A percentile compares a stretch with the other conserved stretches of the same genome.
phyloP scores from a whole-genome alignment of 1,140 invertebrate species.

The Plectrocnemia conspersa region DNA sequence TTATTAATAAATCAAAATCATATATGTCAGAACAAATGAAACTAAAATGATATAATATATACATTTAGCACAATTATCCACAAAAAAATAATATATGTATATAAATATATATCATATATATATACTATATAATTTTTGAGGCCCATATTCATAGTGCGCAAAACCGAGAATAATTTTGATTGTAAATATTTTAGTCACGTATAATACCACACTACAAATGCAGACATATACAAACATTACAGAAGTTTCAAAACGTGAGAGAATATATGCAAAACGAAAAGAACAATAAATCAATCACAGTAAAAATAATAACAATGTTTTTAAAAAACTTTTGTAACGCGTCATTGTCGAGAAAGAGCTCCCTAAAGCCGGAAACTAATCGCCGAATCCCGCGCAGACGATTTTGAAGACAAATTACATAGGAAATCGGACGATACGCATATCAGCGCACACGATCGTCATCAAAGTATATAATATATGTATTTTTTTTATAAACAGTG shows the following conservation, averaged over 20 bases:
- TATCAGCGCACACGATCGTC: no score
- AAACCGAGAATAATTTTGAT: constrained; percentile 32
- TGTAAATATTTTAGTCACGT: constrained; percentile 29
- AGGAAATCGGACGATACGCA: no score
- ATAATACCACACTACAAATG: constrained; percentile 33
- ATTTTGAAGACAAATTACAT: constrained; percentile 9
- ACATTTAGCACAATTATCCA: constrained; percentile 37
- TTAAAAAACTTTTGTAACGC: no score
- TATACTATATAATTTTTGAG: no score
- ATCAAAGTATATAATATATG: no score
- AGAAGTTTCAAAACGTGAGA: constrained; percentile 16
- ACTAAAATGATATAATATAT: constrained; percentile 37
- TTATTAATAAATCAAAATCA: constrained; percentile 36
- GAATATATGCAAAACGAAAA: constrained; percentile 17
- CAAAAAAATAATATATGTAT: constrained; percentile 36
- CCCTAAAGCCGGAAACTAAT: no score
- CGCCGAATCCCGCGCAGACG: no score
- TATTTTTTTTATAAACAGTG: no score
- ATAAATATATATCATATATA: no score
- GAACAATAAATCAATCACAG: no score
- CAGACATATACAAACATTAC: constrained; percentile 26
- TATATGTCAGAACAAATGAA: constrained; percentile 35
- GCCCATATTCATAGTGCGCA: constrained; percentile 36
- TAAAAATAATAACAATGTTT: no score
- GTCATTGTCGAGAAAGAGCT: no score